Evolutionary conservation across 2,797 vertebrate genomes (phyloP).

Genomic region (Ctenochaetus hawaiiensis): DNA sequence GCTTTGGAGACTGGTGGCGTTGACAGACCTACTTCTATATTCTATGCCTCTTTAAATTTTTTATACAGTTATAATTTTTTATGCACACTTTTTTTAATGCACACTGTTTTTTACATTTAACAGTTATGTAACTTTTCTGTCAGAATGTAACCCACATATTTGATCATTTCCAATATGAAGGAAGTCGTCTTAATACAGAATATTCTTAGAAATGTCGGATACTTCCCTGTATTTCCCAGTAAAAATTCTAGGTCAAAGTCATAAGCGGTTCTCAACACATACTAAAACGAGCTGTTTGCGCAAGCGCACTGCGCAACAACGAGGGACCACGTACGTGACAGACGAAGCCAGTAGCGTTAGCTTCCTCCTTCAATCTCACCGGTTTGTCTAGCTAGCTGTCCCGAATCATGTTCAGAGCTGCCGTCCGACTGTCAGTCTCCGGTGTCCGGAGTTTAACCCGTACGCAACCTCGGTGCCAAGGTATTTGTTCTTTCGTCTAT

Average conservation of each 20-base stretch:
- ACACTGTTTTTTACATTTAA: too few relatives aligned
- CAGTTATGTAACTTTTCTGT: neutral
- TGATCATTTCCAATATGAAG: too few relatives aligned
- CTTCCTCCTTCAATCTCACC: constrained; percentile 27
- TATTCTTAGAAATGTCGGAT: neutral
- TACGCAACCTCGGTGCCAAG: constrained; percentile 72
- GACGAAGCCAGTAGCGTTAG: neutral
- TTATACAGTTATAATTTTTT: too few relatives aligned
- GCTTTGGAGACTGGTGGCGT: neutral
- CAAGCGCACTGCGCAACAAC: constrained; percentile 59
- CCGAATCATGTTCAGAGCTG: constrained; percentile 85
- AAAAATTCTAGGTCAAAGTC: constrained; percentile 30
- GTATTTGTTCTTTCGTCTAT: constrained; percentile 52
- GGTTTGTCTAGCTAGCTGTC: constrained; percentile 38
- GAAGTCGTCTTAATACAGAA: neutral
- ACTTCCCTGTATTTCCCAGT: too few relatives aligned
- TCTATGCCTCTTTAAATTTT: too few relatives aligned
- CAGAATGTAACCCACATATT: neutral
- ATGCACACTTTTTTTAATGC: neutral
- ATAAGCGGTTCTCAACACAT: neutral
- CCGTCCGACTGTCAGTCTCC: constrained; percentile 84
- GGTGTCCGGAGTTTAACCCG: constrained; percentile 82
- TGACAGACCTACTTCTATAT: neutral
- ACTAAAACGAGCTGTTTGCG: constrained; percentile 7
- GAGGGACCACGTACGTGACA: constrained; percentile 23